phyloP scores from a whole-genome alignment of 2,113 vertebrate species.

The Eretmochelys imbricata region DNA sequence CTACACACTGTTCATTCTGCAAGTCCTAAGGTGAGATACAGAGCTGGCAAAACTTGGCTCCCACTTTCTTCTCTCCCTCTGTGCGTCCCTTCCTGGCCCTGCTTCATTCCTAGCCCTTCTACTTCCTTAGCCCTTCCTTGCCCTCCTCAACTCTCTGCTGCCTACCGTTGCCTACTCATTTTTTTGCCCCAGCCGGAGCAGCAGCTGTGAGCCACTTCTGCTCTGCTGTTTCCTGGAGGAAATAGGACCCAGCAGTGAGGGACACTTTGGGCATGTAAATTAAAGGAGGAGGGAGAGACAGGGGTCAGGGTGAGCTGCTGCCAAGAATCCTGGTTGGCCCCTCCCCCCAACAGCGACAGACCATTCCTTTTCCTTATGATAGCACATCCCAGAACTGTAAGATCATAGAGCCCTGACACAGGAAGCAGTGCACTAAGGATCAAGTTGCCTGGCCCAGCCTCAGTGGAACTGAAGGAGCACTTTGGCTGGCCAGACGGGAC shows the following conservation, averaged over 20 bases:
- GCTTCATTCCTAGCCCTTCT: background rate
- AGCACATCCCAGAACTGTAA: background rate
- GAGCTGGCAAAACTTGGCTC: background rate
- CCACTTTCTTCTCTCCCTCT: background rate
- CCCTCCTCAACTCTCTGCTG: background rate
- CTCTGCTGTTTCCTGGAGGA: background rate
- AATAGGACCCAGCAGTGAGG: background rate
- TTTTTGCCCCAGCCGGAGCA: background rate
- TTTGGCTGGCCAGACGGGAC: background rate
- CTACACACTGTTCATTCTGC: background rate
- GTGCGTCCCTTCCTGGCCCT: background rate
- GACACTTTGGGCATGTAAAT: background rate
- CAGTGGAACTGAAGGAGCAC: background rate
- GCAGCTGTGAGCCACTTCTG: background rate
- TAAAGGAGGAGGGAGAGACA: background rate
- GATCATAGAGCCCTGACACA: background rate
- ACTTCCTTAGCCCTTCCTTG: background rate
- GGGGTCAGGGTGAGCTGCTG: background rate
- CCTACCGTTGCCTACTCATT: background rate
- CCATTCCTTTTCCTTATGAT: background rate
- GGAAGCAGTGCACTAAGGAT: background rate
- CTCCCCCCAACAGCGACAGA: background rate
- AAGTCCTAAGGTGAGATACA: background rate
- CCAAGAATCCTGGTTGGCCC: background rate
- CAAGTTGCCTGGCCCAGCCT: background rate